Evolutionary conservation across 2,113 vertebrate species (phyloP).

Genomic region (Pteruthius melanotis): DNA sequence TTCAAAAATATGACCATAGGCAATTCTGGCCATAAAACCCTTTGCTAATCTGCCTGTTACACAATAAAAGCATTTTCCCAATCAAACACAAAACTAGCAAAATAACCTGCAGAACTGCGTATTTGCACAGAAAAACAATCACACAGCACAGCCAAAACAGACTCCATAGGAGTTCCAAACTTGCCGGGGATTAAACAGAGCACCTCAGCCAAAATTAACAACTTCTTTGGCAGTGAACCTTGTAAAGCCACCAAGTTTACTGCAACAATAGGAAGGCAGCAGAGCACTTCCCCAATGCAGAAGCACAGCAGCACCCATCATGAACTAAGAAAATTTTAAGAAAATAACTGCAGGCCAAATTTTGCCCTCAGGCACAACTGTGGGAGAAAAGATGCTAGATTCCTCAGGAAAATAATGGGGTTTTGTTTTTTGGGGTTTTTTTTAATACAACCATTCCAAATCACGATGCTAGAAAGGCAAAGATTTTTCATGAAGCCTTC

Average conservation of each 20-base stretch:
- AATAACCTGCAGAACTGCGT: constrained; percentile 20
- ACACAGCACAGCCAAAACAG: constrained; percentile 16
- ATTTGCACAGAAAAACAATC: constrained; percentile 47
- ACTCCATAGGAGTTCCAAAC: neutral
- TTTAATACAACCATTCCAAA: neutral
- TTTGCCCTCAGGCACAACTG: neutral
- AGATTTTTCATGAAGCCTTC: neutral
- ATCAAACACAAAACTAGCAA: neutral
- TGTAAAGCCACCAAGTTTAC: neutral
- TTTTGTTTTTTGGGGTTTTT: neutral
- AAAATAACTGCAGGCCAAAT: neutral
- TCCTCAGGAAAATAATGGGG: neutral
- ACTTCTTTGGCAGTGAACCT: constrained; percentile 9
- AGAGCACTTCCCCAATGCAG: neutral
- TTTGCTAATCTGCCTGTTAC: neutral
- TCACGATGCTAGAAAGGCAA: neutral
- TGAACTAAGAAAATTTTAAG: neutral
- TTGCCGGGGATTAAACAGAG: constrained; percentile 9
- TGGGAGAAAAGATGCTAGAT: neutral
- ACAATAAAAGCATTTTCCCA: neutral
- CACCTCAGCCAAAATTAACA: constrained; percentile 57
- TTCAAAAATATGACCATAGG: neutral
- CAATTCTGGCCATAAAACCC: neutral
- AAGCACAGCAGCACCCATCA: neutral
- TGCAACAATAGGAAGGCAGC: neutral